Base-by-base conservation (phyloP, 2,113 vertebrate species). In the Brachyhypopomus occidentalis region DNA sequence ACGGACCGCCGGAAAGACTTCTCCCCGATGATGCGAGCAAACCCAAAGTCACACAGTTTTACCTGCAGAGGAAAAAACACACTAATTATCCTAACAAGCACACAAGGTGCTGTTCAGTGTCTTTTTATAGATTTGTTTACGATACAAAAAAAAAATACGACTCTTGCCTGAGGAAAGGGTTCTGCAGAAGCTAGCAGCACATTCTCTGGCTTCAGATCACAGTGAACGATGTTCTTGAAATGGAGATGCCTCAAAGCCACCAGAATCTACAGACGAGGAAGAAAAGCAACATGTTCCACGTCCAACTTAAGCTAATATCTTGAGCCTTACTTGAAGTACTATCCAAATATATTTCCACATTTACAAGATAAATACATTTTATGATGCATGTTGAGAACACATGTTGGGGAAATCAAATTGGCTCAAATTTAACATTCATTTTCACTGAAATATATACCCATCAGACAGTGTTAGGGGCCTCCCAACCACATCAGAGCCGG, bases 211-310 rank as follows among this genome's bases (percentile, higher is more conserved):
- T 99, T 99, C 91, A 99, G 93, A 92, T 99, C 97, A 96, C 97
- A 99, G 94, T 99, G 97, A 87, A 99, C 97, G 70, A 99, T 99
- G 88, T 99, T 99, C 90, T 99, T 99, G 92, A 99, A 99, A 90
- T 99, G 97, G 88, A 99, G 94, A 93, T 97, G 98, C 88, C 97
- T 95, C 90, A 99, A 90, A 79, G 97, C 97, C 90, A 99, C 96
- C 84, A 99, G 96, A 89, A 99, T 99, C 97, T 99, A 88, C 75
- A 30, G 86, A 30, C 88, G 79, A 89, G n/a, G 1, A 38, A n/a
- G 4, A 20, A 45, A 23, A 20, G 23, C 56, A 2, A 41, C 38
- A 7, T 70, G 16, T 20, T 41, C 1, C 38, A 67, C 1, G 64
- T 67, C 19, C 34, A 19, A 36, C 0, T 25, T 38, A 22, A 73